Percentiles rank a stretch among this genome's conserved stretches.
phyloP scores from a whole-genome alignment of 2,888 invertebrate genomes.

The Didymodactylos carnosus region DNA sequence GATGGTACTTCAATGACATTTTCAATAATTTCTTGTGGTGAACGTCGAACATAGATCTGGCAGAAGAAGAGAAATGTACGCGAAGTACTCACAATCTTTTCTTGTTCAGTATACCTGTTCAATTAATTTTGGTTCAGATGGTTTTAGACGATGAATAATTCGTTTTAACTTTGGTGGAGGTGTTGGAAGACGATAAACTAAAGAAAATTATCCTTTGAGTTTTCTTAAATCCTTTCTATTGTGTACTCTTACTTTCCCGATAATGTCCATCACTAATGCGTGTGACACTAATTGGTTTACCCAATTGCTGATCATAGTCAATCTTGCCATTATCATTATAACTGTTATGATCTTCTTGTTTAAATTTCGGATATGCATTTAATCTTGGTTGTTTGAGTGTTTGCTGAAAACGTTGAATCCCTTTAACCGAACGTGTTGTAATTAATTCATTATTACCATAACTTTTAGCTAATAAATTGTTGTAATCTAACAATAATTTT shows the following conservation, averaged over 20 bases:
- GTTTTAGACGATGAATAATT: background rate
- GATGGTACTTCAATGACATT: background rate
- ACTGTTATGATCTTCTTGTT: too few relatives aligned
- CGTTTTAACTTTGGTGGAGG: background rate
- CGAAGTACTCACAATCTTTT: too few relatives aligned
- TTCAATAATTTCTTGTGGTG: background rate
- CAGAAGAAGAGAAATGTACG: too few relatives aligned
- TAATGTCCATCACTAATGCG: background rate
- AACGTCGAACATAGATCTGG: background rate
- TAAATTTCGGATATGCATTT: too few relatives aligned
- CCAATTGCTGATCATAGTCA: background rate
- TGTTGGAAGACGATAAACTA: background rate
- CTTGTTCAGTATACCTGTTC: background rate
- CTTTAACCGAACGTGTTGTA: too few relatives aligned
- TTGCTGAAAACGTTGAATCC: too few relatives aligned
- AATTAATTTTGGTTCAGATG: background rate
- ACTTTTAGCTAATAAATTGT: too few relatives aligned
- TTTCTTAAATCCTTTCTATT: background rate
- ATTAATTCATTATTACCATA: too few relatives aligned
- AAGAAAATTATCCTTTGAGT: background rate
- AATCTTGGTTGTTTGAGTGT: too few relatives aligned
- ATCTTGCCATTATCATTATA: background rate
- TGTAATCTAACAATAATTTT: too few relatives aligned
- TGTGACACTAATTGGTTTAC: background rate
- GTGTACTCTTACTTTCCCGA: background rate